These are phyloP conservation scores for Corydoras maculifer DNA, from an alignment of 2,113 vertebrate species.

Conservation along the genomic window DNA sequence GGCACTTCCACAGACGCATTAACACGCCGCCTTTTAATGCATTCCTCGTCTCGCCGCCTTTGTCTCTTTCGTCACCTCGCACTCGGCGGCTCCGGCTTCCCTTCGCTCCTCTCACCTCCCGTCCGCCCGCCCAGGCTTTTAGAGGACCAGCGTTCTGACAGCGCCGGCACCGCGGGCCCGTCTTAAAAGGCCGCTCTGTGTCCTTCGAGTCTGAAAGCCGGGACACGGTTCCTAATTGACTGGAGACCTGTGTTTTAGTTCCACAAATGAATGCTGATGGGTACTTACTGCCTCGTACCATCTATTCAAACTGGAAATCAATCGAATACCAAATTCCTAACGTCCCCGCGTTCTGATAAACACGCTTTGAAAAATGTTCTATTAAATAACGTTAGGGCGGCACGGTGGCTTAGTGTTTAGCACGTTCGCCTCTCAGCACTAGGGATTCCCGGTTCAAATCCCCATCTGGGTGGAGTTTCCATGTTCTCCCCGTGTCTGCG, in stretches of 20 bases:
- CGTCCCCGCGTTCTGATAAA: constrained; percentile 13
- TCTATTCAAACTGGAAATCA: constrained; percentile 38
- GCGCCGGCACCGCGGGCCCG: constrained; percentile 30
- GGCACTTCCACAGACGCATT: background rate
- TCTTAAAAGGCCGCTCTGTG: constrained; percentile 44
- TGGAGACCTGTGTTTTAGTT: constrained; percentile 46
- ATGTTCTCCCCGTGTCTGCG: too few relatives aligned
- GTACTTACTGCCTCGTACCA: constrained; percentile 36
- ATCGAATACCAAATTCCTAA: constrained; percentile 27
- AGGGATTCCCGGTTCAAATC: too few relatives aligned
- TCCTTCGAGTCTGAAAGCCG: constrained; percentile 29
- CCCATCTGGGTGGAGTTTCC: too few relatives aligned
- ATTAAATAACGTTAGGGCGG: background rate
- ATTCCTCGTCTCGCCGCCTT: too few relatives aligned
- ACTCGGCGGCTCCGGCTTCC: too few relatives aligned
- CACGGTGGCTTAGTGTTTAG: too few relatives aligned
- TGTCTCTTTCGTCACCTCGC: too few relatives aligned
- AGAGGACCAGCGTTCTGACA: constrained; percentile 5
- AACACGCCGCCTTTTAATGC: too few relatives aligned
- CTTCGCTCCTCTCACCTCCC: background rate
- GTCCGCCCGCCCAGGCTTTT: constrained; percentile 19
- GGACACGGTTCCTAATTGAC: constrained; percentile 44
- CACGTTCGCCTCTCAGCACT: too few relatives aligned
- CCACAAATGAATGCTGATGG: constrained; percentile 44
- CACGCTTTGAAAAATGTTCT: background rate